These are phyloP conservation scores for Phallusia fumigata DNA, from an alignment of 23 tunicate genomes.

Conservation along the genomic window DNA sequence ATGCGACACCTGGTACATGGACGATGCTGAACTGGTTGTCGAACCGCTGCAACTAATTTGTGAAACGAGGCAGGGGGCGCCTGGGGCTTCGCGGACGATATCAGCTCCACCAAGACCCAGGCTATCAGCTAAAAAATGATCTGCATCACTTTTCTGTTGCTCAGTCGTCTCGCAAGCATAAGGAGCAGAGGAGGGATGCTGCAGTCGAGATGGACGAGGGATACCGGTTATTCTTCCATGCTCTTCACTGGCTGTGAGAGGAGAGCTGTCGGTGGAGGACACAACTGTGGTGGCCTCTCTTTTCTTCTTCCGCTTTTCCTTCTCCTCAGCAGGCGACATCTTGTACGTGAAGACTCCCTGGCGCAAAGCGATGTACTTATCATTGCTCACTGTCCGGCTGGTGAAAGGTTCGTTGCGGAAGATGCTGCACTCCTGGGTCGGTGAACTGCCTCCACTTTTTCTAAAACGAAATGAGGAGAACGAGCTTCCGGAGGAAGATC, in stretches of 20 bases:
- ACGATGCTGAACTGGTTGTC: not conserved
- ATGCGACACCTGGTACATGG: not conserved
- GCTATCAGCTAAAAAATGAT: conserved; percentile 86
- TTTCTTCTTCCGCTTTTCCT: conserved; percentile 30
- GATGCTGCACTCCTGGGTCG: conserved; percentile 42
- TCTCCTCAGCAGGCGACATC: conserved; percentile 61
- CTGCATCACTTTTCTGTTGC: not conserved
- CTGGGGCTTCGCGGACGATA: conserved; percentile 28
- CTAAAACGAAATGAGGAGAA: conserved; percentile 19
- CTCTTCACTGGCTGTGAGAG: not conserved
- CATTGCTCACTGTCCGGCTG: conserved; percentile 21
- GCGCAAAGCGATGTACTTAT: conserved; percentile 74
- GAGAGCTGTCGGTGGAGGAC: conserved; percentile 7
- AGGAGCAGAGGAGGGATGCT: conserved; percentile 13
- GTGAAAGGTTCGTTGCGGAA: conserved; percentile 45
- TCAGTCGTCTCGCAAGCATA: conserved; percentile 17
- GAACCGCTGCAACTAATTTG: not conserved
- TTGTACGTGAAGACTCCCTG: conserved; percentile 84
- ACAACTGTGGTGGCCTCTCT: not conserved
- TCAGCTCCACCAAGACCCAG: conserved; percentile 50
- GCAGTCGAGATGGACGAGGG: conserved; percentile 6
- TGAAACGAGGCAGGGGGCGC: conserved; percentile 26
- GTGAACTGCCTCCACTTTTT: conserved; percentile 61
- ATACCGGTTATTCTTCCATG: not conserved
- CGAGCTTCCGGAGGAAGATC: conserved; percentile 69